Evolutionary conservation across 2,888 invertebrate genomes (phyloP).

Genomic region (Monoplex corrugatus): DNA sequence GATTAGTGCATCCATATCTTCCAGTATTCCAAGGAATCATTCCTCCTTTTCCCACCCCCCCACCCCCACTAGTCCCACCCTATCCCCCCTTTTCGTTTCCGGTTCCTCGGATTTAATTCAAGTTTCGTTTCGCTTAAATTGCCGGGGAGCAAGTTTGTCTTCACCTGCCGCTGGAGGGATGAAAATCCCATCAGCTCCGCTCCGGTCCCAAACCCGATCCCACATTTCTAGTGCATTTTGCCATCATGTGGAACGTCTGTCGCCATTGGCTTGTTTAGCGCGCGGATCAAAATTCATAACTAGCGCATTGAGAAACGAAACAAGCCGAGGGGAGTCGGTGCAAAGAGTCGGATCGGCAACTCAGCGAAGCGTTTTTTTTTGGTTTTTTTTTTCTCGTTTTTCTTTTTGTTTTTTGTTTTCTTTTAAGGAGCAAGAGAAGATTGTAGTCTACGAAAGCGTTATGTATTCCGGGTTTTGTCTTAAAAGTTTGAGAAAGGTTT

Average conservation of each 20-base stretch:
- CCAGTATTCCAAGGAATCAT: too few species aligned
- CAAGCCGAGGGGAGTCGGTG: not conserved
- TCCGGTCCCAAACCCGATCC: slow-evolving; percentile 43
- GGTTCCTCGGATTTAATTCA: not conserved
- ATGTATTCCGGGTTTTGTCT: not conserved
- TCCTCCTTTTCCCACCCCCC: not conserved
- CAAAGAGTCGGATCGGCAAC: not conserved
- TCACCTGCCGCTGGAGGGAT: slow-evolving; percentile 44
- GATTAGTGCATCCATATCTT: not conserved
- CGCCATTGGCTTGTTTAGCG: slow-evolving; percentile 50
- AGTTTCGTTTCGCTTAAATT: slow-evolving; percentile 47
- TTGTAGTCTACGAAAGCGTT: not conserved
- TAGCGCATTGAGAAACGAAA: slow-evolving; percentile 37
- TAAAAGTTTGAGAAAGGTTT: not conserved
- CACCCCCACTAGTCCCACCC: not conserved
- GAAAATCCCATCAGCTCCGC: slow-evolving; percentile 44
- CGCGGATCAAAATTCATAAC: slow-evolving; percentile 50
- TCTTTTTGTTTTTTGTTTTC: not conserved
- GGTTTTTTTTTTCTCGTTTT: not conserved
- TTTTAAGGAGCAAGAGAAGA: not conserved
- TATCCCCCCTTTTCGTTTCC: slow-evolving; percentile 2
- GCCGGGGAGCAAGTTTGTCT: slow-evolving; percentile 42
- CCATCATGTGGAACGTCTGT: slow-evolving; percentile 48
- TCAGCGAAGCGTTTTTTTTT: too few species aligned
- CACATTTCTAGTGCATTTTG: slow-evolving; percentile 45